Evolutionary conservation across 1,140 invertebrate species (phyloP), one percentile per base, ranked within the genome.

Genomic region (Globodera rostochiensis): DNA sequence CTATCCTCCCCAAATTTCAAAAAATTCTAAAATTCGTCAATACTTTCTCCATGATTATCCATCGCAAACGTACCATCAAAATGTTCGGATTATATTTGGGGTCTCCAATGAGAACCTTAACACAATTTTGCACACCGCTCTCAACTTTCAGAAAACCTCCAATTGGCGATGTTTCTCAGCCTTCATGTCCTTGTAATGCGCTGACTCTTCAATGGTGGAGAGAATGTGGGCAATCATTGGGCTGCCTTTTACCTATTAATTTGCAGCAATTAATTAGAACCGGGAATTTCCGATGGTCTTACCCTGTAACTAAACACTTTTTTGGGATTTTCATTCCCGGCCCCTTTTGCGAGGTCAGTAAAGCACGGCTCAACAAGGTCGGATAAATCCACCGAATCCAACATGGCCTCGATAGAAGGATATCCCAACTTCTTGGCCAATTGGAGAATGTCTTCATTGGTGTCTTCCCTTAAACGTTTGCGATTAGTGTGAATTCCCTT

Each of bases 311-410:
- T 71, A 74, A 76, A 67, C 3, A 81, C 80, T 13, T 64, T 67
- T 47, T 81, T 74, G 19, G 60, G 60, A 11, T 50, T 66, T 70
- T 64, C 60, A 60, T 74, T 80, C 6, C 79, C 64, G 13, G 80
- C 80, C 13, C 80, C 80, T 3, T 74, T 77, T 4, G 80, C 80
- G 25, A 74, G 36, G 21, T 77, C 66, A 19, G 80, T 77, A 69
- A 64, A 81, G n/a, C 73, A 73, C 25, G 80, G 47, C 57, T 81
- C 80, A n/a, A 81, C 77, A 50, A 81, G 69, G 21, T 81, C 76
- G 13, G 50, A 45, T 15, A 81, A 78, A 13, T 81, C 80, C 25
- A 71, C 74, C 19, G 80, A 81, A 11, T 76, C 73, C 1, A 81
- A 66, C 74, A 81, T 78, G 19, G 80, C 80, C 21, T 74, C 46